Percentiles rank a stretch among this genome's conserved stretches.
Conservation (phyloP, 1,140 invertebrate species). For the Psix sp. region DNA sequence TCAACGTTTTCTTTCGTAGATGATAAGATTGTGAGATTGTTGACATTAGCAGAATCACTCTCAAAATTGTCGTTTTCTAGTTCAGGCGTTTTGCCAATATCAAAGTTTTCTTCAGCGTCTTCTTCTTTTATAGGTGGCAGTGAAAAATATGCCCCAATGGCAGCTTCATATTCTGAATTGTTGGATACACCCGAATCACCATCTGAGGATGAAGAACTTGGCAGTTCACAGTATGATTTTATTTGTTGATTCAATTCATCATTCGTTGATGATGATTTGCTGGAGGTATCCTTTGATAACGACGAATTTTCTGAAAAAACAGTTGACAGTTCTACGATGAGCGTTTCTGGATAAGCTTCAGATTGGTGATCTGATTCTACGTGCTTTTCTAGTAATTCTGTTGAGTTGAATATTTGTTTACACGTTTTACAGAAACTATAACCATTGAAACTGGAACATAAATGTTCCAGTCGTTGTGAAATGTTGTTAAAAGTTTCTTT, state of each 20-base stretch:
- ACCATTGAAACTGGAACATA: not conserved
- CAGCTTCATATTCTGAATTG: not conserved
- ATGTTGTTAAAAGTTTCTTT: constrained; percentile 1
- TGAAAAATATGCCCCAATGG: not conserved
- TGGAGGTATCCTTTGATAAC: not conserved
- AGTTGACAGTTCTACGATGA: constrained; percentile 1
- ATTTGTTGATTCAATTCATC: not conserved
- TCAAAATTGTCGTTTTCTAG: too few species aligned
- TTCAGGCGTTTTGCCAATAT: not conserved
- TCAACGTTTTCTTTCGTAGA: too few species aligned
- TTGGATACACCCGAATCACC: not conserved
- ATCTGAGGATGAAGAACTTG: not conserved
- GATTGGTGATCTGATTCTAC: constrained; percentile 4
- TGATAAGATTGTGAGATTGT: too few species aligned
- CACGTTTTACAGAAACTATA: not conserved
- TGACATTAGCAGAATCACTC: too few species aligned
- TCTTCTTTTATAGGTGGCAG: constrained; percentile 13
- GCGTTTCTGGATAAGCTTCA: not conserved
- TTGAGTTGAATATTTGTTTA: constrained; percentile 14
- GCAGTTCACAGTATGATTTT: not conserved
- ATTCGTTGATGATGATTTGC: constrained; percentile 1
- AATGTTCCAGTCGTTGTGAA: not conserved
- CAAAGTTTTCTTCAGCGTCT: not conserved
- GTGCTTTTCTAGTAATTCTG: constrained; percentile 1
- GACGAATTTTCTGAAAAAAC: constrained; percentile 9